A percentile compares a stretch with the other conserved stretches of the same genome.
Evolutionary conservation across 2,888 invertebrate genomes (phyloP).

Genomic region (Mythimna lalbum): DNA sequence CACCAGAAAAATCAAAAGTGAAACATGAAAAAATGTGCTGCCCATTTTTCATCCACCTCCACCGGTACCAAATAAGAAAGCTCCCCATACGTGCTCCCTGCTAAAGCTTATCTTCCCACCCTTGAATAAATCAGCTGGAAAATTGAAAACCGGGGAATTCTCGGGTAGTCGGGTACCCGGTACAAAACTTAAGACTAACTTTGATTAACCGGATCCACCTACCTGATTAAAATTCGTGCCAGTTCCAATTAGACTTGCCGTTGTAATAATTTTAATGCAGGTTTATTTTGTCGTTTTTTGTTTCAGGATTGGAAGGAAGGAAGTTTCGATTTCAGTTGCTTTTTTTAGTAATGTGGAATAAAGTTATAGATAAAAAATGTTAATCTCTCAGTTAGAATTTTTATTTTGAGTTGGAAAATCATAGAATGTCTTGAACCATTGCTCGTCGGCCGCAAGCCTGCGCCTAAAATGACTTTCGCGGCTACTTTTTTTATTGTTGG

Average conservation of each 20-base stretch:
- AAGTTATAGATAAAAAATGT: too few relatives aligned
- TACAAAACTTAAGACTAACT: conserved; percentile 75
- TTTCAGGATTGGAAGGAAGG: neutral
- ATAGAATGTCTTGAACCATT: too few relatives aligned
- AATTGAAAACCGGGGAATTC: conserved; percentile 80
- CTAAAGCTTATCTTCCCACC: conserved; percentile 77
- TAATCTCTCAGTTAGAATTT: too few relatives aligned
- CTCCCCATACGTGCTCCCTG: conserved; percentile 57
- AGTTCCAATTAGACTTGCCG: conserved; percentile 40
- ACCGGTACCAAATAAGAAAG: conserved; percentile 50
- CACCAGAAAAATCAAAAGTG: neutral
- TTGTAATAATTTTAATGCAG: conserved; percentile 26
- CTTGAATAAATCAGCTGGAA: conserved; percentile 85
- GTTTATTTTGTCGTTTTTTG: neutral
- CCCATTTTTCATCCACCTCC: conserved; percentile 16
- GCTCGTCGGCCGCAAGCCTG: too few relatives aligned
- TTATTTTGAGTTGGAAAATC: too few relatives aligned
- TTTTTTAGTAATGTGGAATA: too few relatives aligned
- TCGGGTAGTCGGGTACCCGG: conserved; percentile 49
- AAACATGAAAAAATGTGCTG: conserved; percentile 5
- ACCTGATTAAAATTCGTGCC: conserved; percentile 73
- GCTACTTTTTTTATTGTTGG: too few relatives aligned
- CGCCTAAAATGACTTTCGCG: too few relatives aligned
- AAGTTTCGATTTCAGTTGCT: too few relatives aligned
- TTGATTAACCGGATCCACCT: conserved; percentile 78